Evolutionary conservation across 1,140 invertebrate species (phyloP), one percentile per base, ranked within the genome.

Genomic region (Goniozus legneri): DNA sequence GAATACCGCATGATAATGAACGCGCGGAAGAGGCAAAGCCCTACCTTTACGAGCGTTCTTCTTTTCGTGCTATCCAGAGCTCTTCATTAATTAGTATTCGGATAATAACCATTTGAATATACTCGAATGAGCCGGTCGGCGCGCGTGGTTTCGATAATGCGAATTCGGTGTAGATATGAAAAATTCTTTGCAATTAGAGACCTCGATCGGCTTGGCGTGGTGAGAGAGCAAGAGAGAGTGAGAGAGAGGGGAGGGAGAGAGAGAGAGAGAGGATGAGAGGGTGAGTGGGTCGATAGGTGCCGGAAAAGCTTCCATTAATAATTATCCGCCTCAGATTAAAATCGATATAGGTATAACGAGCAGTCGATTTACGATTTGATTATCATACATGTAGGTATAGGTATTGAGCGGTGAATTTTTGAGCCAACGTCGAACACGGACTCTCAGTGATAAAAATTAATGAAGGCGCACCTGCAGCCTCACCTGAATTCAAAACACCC

Each of bases 141-240:
- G 38, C 44, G 19, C 30, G 27, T 34, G 47, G 44, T 41, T 50
- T 45, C 33, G 51, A 49, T 59, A 60, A 58, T 46, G 45, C 45
- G 37, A 53, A 56, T 58, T 52, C 42, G 51, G 45, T 48, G 45
- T 43, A 50, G 44, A 35, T 50, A 54, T 58, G 54, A 64, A 64
- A 60, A 64, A 65, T 54, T 58, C 50, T 44, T 48, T 40, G 53
- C 52, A 65, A 64, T 64, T 65, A 64, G 56, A 53, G 47, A 44
- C 44, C 44, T n/a, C 3, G 16, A 27, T 27, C 10, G 24, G 24
- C 4, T 27, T 27, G 10, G 24, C 4, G 10, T 6, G 10, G 24
- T 10, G n/a, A n/a, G n/a, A n/a, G n/a, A n/a, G n/a, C n/a, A n/a
- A n/a, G n/a, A n/a, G n/a, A n/a, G n/a, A n/a, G n/a, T n/a, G n/a